Conservation (phyloP, 1,140 invertebrate species). For the Choristoneura fumiferana region DNA sequence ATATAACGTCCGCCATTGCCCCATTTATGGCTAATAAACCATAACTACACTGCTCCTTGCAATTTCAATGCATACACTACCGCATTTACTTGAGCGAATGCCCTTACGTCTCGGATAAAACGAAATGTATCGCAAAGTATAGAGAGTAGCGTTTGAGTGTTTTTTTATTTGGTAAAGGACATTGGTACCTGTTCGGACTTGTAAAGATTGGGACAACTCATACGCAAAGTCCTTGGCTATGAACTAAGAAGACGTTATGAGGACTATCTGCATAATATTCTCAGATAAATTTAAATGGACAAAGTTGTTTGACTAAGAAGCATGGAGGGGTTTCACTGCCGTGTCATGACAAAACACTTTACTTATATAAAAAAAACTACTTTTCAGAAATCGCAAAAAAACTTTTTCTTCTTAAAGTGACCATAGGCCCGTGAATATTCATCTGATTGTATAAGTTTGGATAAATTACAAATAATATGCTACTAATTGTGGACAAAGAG, state of each 20-base stretch:
- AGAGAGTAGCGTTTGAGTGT: background rate
- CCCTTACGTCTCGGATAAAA: background rate
- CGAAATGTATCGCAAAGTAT: background rate
- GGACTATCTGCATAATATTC: background rate
- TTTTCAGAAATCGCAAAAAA: too few species aligned
- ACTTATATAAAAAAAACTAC: too few species aligned
- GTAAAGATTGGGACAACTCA: conserved; percentile 25
- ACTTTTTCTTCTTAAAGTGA: too few species aligned
- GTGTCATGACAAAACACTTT: too few species aligned
- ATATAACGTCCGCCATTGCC: background rate
- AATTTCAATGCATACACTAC: background rate
- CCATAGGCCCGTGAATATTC: too few species aligned
- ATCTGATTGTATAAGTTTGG: too few species aligned
- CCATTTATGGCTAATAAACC: background rate
- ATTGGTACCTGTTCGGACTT: conserved; percentile 36
- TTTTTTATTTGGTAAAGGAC: background rate
- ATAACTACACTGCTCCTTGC: background rate
- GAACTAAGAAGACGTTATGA: background rate
- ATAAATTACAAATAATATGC: too few species aligned
- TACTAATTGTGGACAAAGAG: too few species aligned
- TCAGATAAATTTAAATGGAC: too few species aligned
- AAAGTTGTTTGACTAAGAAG: too few species aligned
- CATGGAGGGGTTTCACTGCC: too few species aligned
- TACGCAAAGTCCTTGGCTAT: conserved; percentile 26
- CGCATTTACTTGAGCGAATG: background rate